Percentiles rank a stretch among this genome's conserved stretches.
phyloP scores from a whole-genome alignment of 2,797 vertebrate genomes.

The Megalops cyprinoides region DNA sequence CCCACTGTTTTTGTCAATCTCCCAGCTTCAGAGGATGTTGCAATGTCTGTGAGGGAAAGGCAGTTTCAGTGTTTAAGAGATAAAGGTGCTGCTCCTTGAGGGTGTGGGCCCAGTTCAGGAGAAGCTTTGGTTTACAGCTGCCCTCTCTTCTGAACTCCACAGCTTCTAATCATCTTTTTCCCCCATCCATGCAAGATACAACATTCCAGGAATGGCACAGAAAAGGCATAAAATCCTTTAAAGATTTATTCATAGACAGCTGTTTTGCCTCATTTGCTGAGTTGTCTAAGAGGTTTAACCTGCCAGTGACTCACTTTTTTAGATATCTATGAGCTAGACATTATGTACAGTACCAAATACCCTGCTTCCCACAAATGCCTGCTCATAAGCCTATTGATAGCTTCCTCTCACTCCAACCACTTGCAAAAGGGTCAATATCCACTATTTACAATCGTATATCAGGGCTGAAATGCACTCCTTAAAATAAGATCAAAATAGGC shows the following conservation, averaged over 20 bases:
- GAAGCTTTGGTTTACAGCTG: too few relatives aligned
- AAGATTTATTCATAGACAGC: too few relatives aligned
- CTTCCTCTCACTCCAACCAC: neutral
- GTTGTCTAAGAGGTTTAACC: neutral
- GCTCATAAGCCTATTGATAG: neutral
- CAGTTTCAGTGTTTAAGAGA: too few relatives aligned
- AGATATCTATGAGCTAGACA: slow-evolving; percentile 21
- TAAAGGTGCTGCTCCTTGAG: too few relatives aligned
- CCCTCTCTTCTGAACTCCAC: too few relatives aligned
- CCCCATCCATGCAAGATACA: neutral
- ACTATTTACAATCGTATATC: neutral
- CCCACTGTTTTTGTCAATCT: neutral
- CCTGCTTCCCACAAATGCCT: neutral
- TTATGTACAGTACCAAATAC: neutral
- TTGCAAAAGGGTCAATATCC: neutral
- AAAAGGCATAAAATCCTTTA: neutral
- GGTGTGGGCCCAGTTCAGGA: too few relatives aligned
- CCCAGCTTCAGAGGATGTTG: too few relatives aligned
- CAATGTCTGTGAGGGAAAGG: too few relatives aligned
- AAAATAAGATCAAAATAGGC: neutral
- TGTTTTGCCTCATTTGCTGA: slow-evolving; percentile 12
- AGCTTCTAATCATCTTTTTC: too few relatives aligned
- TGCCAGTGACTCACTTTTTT: slow-evolving; percentile 1
- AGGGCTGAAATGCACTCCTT: neutral
- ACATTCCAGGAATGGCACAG: slow-evolving; percentile 7